Evolutionary conservation across 2,797 vertebrate genomes (phyloP), one percentile per base, ranked within the genome.

Genomic region (Gadopsis marmoratus): DNA sequence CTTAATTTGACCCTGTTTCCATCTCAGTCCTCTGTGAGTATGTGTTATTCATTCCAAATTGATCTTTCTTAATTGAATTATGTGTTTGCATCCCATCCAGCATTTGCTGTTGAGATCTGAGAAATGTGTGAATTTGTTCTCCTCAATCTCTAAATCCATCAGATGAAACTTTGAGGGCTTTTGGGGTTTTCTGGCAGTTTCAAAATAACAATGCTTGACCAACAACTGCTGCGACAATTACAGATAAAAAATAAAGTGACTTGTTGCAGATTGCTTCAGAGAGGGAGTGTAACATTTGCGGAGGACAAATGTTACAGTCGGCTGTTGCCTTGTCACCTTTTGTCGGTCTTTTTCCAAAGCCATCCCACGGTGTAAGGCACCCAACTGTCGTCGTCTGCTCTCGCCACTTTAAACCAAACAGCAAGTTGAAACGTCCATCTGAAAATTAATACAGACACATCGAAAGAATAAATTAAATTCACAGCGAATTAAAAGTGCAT

Each of bases 331-430:
- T 74, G 74, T 84, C 83, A 82, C 83, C 78, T 79, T 72, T 62
- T 76, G 37, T 78, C 73, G 21, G 61, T 79, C 55, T 69, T 70
- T 71, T 63, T 45, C 51, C 70, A 73, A 75, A 85, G 79, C 69
- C 74, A 74, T 77, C 74, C 82, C 72, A 78, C 8, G 21, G 50
- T 82, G 65, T 77, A 55, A 86, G 53, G 74, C 80, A 75, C 74
- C 89, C 80, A 74, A 74, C 80, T 87, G 85, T 83, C 82, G 79
- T 83, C 82, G 69, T 81, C 85, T 82, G 83, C 76, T 84, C 59
- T 69, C 69, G 41, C 14, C 65, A 45, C 61, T 77, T 85, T 61
- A 41, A 80, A 81, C 16, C 59, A 65, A 72, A 68, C 47, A 74
- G 51, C 41, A 16, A 70, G 55, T 13, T 66, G 54, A 76, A 59